Conservation (phyloP, 2,113 vertebrate species). For the Proteles cristata region DNA sequence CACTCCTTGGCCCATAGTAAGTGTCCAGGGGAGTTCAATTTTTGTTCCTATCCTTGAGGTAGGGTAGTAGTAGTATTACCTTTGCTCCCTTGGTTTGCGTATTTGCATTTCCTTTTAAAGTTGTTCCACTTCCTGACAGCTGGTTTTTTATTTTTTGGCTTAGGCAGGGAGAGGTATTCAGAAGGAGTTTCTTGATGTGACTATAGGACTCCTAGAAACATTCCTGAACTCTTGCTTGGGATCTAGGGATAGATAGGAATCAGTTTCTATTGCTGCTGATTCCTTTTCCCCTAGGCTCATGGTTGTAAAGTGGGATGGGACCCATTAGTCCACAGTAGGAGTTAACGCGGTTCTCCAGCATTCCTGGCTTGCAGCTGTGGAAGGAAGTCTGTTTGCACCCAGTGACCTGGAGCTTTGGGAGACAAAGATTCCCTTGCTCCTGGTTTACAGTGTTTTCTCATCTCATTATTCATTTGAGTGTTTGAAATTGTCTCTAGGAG, state of each 20-base stretch:
- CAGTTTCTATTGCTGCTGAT: not conserved
- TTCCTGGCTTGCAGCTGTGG: not conserved
- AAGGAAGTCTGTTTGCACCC: not conserved
- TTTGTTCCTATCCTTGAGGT: not conserved
- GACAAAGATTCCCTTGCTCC: not conserved
- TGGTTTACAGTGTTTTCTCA: not conserved
- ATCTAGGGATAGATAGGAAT: not conserved
- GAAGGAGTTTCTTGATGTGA: not conserved
- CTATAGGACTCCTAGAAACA: not conserved
- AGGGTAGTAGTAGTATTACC: not conserved
- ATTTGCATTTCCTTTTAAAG: not conserved
- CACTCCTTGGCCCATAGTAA: not conserved
- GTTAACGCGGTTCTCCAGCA: not conserved
- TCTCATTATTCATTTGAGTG: not conserved
- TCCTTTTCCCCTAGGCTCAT: not conserved
- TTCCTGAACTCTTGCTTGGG: not conserved
- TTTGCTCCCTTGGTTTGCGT: not conserved
- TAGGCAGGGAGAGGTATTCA: not conserved
- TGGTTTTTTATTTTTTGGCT: not conserved
- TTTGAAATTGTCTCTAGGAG: conserved; percentile 18
- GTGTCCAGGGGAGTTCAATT: not conserved
- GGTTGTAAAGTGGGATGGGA: not conserved
- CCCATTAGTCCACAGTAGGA: not conserved
- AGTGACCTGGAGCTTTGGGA: not conserved
- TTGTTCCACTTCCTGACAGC: not conserved